These are phyloP conservation scores for Hoplostethus atlanticus DNA, from an alignment of 2,797 vertebrate genomes.

Conservation along the genomic window DNA sequence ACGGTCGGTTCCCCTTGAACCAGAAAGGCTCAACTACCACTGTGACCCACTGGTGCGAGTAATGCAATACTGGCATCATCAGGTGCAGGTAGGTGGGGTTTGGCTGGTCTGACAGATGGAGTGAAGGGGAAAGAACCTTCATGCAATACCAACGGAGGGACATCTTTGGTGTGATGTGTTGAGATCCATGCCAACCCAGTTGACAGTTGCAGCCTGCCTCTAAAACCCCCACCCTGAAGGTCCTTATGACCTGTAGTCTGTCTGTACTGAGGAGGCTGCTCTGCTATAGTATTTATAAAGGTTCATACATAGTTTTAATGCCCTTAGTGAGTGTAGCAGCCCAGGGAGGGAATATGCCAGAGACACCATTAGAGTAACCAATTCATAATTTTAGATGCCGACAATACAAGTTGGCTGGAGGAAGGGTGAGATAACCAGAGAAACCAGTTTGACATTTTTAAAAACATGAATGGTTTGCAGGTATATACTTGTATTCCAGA, in stretches of 20 bases:
- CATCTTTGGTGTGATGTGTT: constrained; percentile 5
- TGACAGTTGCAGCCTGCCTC: not conserved
- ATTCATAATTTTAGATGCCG: not conserved
- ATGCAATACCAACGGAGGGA: not conserved
- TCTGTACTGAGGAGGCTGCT: constrained; percentile 30
- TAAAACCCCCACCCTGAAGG: constrained; percentile 18
- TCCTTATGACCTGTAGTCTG: constrained; percentile 19
- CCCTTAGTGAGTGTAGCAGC: constrained; percentile 53
- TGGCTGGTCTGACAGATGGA: not conserved
- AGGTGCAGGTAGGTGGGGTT: not conserved
- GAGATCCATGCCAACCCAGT: constrained; percentile 4
- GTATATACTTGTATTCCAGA: too few species aligned
- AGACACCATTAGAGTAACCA: not conserved
- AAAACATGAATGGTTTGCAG: too few species aligned
- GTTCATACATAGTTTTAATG: constrained; percentile 61
- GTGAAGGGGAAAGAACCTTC: not conserved
- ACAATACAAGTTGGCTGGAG: not conserved
- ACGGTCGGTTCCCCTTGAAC: too few species aligned
- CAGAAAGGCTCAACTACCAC: too few species aligned
- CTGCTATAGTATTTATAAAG: constrained; percentile 51
- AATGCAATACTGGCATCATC: not conserved
- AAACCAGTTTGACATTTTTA: too few species aligned
- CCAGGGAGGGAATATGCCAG: constrained; percentile 14
- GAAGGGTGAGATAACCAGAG: too few species aligned
- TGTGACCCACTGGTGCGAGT: not conserved